Percentiles rank a stretch among this genome's conserved stretches.
Conservation (phyloP, 2,888 invertebrate species). For the Megamerina dolium region DNA sequence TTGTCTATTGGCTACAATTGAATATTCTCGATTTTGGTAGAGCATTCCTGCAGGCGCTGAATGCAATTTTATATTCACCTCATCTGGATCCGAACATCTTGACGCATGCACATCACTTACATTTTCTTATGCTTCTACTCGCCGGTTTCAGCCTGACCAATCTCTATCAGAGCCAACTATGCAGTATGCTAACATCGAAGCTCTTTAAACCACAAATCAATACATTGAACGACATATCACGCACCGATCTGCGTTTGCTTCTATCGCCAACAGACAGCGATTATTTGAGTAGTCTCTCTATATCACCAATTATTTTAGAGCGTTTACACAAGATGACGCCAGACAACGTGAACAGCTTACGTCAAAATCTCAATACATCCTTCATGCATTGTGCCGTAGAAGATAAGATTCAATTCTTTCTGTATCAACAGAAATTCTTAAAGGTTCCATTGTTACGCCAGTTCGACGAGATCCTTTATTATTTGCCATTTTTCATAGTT, state of each 20-base stretch:
- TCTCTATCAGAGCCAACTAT: constrained; percentile 26
- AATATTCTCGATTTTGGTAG: not conserved
- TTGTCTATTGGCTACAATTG: not conserved
- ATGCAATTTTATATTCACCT: constrained; percentile 17
- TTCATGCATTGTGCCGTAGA: constrained; percentile 23
- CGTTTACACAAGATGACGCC: constrained; percentile 19
- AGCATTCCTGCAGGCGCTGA: constrained; percentile 11
- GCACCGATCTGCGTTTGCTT: constrained; percentile 20
- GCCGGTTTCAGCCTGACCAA: constrained; percentile 29
- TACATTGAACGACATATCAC: constrained; percentile 25
- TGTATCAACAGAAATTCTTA: constrained; percentile 31
- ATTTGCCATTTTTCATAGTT: constrained; percentile 28
- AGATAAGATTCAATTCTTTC: constrained; percentile 26
- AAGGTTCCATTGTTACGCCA: constrained; percentile 24
- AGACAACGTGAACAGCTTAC: constrained; percentile 14
- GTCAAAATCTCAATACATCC: constrained; percentile 22
- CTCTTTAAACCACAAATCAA: constrained; percentile 27
- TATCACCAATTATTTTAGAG: constrained; percentile 23
- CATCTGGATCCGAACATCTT: constrained; percentile 7
- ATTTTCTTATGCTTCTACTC: constrained; percentile 16
- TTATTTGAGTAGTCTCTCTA: constrained; percentile 16
- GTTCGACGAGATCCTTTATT: constrained; percentile 22
- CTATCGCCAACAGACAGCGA: constrained; percentile 18
- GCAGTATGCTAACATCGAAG: constrained; percentile 27
- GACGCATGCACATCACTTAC: constrained; percentile 17